Conservation (phyloP, 2,888 invertebrate genomes). For the Sesia bembeciformis region DNA sequence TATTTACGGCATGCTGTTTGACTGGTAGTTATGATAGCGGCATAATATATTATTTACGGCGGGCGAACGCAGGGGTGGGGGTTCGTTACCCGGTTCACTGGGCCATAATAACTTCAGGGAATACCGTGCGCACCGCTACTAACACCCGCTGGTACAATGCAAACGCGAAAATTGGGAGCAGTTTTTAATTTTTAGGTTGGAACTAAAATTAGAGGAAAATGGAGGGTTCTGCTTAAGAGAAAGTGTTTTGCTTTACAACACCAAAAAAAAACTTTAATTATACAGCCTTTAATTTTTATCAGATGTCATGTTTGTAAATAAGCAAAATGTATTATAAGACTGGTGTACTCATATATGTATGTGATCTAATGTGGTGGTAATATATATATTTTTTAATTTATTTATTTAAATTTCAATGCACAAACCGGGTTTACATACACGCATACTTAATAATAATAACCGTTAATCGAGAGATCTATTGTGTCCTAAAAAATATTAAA, state of each 20-base stretch:
- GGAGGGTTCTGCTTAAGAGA: no score
- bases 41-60: conserved; percentile 57
- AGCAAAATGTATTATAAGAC: neutral
- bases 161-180: no score
- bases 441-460: no score
- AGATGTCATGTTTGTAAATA: neutral
- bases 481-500: no score
- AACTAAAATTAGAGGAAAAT: no score
- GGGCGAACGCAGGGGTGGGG: conserved; percentile 20
- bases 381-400: neutral
- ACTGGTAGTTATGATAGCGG: conserved; percentile 11
- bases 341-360: neutral
- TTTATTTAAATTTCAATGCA: neutral
- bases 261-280: neutral
- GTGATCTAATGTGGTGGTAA: neutral
- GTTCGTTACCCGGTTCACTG: conserved; percentile 71
- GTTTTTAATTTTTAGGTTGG: no score
- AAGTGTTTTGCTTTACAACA: neutral
- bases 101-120: conserved; percentile 70
- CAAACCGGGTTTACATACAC: no score
- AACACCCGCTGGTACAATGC: conserved; percentile 28
- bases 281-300: neutral
- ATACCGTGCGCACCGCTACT: conserved; percentile 52
- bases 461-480: no score
- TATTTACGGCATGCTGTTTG: neutral